Base-by-base conservation (phyloP, 2,113 vertebrate genomes). In the Sebastes schlegelii region DNA sequence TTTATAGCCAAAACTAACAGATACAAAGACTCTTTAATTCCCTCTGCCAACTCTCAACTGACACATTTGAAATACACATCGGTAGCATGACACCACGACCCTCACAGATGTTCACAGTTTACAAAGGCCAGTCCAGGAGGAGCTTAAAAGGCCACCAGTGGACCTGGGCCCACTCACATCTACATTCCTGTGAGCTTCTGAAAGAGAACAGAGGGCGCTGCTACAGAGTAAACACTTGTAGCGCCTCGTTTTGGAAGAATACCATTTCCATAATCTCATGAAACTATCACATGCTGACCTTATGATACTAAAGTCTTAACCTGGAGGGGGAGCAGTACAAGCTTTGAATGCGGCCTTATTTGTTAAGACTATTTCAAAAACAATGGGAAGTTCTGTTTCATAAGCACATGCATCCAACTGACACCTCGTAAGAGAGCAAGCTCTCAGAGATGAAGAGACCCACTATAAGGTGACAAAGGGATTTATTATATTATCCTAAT, bases 281-380 rank as follows among this genome's bases (percentile, higher is more conserved):
- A 89, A 91, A 80, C 71, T 64, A 91, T 94, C 94, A 95, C 93
- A 95, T 94, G 93, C 81, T 82, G 83, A 87, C 90, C 90, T 80
- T 91, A 94, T 94, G 93, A 95, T 93, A 87, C 89, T 58, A 83
- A 79, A 79, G 86, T 89, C 80, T 88, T 75, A 91, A 91, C 90
- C 93, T 92, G 86, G 66, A 88, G 92, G 87, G 81, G 81, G 67
- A 75, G 86, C 86, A 76, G 80, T 78, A 71, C 65, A 45, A 49
- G 86, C 88, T 72, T 77, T 92, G 69, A 92, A 86, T 89, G 88
- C 76, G 79, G 88, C 89, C 73, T 91, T 89, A 88, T 87, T 92
- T 75, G 69, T 83, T 80, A 89, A 87, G 82, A 88, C 80, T 84
- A 85, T 83, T 91, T 88, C 51, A 87, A 89, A 88, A 81, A 94